Conservation (phyloP, 53 echinoderm and acorn worm genomes). For the Arbacia lixula region DNA sequence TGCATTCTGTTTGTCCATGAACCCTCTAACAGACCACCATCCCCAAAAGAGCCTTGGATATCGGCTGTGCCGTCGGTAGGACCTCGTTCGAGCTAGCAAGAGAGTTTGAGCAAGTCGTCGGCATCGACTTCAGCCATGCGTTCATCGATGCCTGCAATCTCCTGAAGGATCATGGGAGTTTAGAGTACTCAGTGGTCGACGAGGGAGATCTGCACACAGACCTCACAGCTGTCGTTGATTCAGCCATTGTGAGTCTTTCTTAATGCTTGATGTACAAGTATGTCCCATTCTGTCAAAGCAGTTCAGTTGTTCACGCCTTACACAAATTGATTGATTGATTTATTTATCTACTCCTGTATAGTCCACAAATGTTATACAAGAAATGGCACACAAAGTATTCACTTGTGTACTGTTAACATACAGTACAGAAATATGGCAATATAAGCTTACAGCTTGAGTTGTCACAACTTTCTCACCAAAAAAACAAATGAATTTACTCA, state of each 20-base stretch:
- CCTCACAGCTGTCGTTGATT: constrained; percentile 77
- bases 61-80: constrained; percentile 95
- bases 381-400: too few relatives aligned
- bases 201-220: constrained; percentile 84
- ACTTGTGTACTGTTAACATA: too few relatives aligned
- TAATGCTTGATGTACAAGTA: background rate
- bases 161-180: constrained; percentile 70
- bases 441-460: too few relatives aligned
- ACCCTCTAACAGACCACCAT: constrained; percentile 62
- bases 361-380: too few relatives aligned
- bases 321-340: too few relatives aligned
- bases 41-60: constrained; percentile 91
- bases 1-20: too few relatives aligned
- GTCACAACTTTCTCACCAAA: too few relatives aligned
- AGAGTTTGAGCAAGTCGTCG: constrained; percentile 88
- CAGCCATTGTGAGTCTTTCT: constrained; percentile 81
- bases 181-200: constrained; percentile 82
- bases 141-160: constrained; percentile 89
- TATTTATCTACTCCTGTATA: too few relatives aligned
- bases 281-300: background rate
- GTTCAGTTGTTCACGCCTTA: too few relatives aligned
- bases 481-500: too few relatives aligned
- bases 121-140: constrained; percentile 85
- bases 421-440: too few relatives aligned
- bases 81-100: constrained; percentile 88